Conservation (phyloP, 2,113 vertebrate genomes). For the Fregetta grallaria region DNA sequence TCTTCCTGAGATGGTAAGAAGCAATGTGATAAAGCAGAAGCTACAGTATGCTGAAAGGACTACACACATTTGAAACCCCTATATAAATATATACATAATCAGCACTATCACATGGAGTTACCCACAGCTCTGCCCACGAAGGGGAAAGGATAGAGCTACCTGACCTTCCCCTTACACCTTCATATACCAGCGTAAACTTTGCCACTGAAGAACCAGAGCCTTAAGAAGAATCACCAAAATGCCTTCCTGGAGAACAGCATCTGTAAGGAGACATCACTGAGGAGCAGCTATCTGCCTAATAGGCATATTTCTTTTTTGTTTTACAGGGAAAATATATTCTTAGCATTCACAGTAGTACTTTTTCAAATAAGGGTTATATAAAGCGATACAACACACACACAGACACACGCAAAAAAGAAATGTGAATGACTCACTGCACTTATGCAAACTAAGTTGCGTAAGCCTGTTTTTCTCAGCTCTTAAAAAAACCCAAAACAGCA, state of each 20-base stretch:
- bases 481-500: constrained; percentile 6
- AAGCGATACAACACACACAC: constrained; percentile 30
- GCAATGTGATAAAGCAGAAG: background rate
- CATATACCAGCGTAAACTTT: background rate
- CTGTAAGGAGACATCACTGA: background rate
- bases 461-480: constrained; percentile 60
- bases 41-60: background rate
- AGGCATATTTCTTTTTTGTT: background rate
- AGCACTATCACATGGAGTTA: background rate
- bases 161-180: background rate
- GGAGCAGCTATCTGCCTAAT: background rate
- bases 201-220: background rate
- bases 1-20: background rate
- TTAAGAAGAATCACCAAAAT: background rate
- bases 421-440: constrained; percentile 65
- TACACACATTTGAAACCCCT: background rate
- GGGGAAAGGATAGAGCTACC: background rate
- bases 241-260: background rate
- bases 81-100: background rate
- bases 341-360: constrained; percentile 11
- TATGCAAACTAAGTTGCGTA: constrained; percentile 67
- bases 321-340: background rate
- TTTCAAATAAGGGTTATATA: constrained; percentile 46
- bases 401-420: constrained; percentile 27
- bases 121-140: background rate